Evolutionary conservation across 2,797 vertebrate species (phyloP).

Genomic region (Oreonectes daqikongensis): DNA sequence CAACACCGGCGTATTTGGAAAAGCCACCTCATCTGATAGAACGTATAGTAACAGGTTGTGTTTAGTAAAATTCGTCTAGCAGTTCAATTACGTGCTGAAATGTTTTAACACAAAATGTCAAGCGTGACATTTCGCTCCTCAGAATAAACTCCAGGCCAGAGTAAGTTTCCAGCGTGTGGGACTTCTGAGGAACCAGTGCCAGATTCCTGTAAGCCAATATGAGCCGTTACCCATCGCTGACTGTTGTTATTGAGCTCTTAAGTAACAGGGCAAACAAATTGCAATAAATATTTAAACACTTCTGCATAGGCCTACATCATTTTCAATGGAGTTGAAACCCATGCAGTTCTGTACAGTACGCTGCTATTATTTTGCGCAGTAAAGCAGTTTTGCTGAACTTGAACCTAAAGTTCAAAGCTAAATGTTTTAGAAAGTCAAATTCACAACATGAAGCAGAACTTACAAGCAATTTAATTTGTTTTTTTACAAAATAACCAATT

Average conservation of each 20-base stretch:
- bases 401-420: constrained; percentile 21
- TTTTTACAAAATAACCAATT: neutral
- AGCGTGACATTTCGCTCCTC: constrained; percentile 38
- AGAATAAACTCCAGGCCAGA: constrained; percentile 42
- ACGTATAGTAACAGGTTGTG: neutral
- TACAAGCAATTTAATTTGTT: neutral
- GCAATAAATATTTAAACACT: constrained; percentile 41
- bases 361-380: neutral
- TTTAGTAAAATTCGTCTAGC: neutral
- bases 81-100: constrained; percentile 45
- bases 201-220: constrained; percentile 47
- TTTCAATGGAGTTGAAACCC: constrained; percentile 6
- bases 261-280: constrained; percentile 47
- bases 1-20: neutral
- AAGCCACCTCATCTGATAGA: neutral
- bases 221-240: constrained; percentile 39
- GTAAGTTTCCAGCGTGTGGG: constrained; percentile 41
- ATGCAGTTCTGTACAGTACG: neutral
- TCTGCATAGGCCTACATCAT: neutral
- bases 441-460: neutral
- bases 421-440: neutral
- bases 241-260: constrained; percentile 52
- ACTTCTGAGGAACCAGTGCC: constrained; percentile 38
- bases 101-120: constrained; percentile 45
- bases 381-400: constrained; percentile 51